Evolutionary conservation across 2,113 vertebrate species (phyloP).

Genomic region (Malurus melanocephalus): DNA sequence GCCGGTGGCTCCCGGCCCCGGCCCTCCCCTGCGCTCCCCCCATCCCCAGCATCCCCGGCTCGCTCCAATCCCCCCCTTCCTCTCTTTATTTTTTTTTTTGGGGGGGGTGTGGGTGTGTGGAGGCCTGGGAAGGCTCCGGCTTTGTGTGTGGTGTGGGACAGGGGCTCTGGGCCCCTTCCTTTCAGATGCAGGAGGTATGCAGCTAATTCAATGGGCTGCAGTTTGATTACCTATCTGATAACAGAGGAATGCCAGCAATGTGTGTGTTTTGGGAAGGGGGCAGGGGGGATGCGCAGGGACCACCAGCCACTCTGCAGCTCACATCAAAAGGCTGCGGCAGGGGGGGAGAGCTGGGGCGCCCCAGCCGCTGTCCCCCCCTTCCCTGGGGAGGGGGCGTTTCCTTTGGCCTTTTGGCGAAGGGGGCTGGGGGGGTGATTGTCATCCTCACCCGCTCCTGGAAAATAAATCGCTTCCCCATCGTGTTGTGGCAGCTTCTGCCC

Average conservation of each 20-base stretch:
- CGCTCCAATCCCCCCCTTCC: slow-evolving; percentile 54
- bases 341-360: background rate
- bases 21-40: slow-evolving; percentile 56
- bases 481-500: background rate
- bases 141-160: slow-evolving; percentile 78
- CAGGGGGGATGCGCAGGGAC: slow-evolving; percentile 63
- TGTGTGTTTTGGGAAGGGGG: slow-evolving; percentile 69
- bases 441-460: slow-evolving; percentile 35
- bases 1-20: slow-evolving; percentile 59
- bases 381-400: slow-evolving; percentile 55
- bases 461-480: slow-evolving; percentile 19
- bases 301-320: slow-evolving; percentile 65
- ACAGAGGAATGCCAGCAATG: slow-evolving; percentile 80
- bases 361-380: background rate
- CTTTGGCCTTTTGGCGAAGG: slow-evolving; percentile 45
- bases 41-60: slow-evolving; percentile 50
- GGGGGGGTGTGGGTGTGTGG: background rate
- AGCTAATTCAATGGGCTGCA: slow-evolving; percentile 74
- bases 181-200: slow-evolving; percentile 74
- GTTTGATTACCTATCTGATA: slow-evolving; percentile 82
- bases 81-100: slow-evolving; percentile 42
- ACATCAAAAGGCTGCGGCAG: slow-evolving; percentile 55
- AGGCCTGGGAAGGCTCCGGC: slow-evolving; percentile 68
- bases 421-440: background rate
- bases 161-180: slow-evolving; percentile 74